Evolutionary conservation across 2,797 vertebrate genomes (phyloP), one percentile per base, ranked within the genome.

Genomic region (Cheirogaleus major): DNA sequence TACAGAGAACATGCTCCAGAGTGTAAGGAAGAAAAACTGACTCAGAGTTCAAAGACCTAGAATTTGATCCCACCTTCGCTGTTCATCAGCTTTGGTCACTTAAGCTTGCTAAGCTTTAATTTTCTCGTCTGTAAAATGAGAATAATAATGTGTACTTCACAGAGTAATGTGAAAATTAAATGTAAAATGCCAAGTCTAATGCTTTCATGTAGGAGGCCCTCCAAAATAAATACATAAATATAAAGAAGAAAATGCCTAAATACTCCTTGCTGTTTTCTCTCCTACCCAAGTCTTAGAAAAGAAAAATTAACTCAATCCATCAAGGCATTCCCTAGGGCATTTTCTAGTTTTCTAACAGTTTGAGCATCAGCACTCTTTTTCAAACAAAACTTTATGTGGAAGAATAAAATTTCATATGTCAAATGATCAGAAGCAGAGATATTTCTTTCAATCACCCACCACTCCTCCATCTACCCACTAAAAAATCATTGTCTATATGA

Each of bases 111-210:
- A 63, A 80, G 30, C 38, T 52, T 83, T 14, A 27, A 25, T 50
- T 89, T 89, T 73, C 38, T 73, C 70, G 35, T 30, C 70, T 65
- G 1, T 61, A 89, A 76, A 87, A 70, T 55, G 38, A 79, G 32
- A 78, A 81, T 23, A 50, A 81, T 83, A 61, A 59, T 52, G 65
- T 25, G 9, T 57, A 43, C 14, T 12, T 76, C 32, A 30, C 1
- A 67, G 20, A 38, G 3, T 72, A 93, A 83, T 11, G 35, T 59
- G n/a, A 65, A 95, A 95, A 93, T 80, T 61, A 93, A 69, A 89
- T 79, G 32, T 13, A 69, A 87, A 95, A 76, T 63, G 9, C 2
- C 2, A 38, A 75, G 5, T 61, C 27, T 73, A 38, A 20, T 65
- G 13, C 7, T 89, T 81, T 78, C 55, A 81, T 41, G 0, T 52